Evolutionary conservation across 2,797 vertebrate species (phyloP).

Genomic region (Amniataba percoides): DNA sequence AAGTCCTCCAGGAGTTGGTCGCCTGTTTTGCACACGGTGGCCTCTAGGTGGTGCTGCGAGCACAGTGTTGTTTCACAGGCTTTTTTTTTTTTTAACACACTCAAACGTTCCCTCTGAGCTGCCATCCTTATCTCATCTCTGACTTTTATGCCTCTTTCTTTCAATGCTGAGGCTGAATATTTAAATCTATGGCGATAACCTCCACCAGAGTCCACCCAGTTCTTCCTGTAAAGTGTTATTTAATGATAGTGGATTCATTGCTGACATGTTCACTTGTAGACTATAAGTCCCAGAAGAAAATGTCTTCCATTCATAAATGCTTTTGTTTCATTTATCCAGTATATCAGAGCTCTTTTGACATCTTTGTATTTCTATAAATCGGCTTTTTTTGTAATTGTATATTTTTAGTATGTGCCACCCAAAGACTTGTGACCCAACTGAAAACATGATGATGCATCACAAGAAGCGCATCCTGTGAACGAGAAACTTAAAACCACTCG

Average conservation of each 20-base stretch:
- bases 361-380: not conserved
- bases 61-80: conserved; percentile 1
- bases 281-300: not conserved
- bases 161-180: not conserved
- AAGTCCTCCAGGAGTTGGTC: not conserved
- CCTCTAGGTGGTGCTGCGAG: conserved; percentile 61
- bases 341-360: not conserved
- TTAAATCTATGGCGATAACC: not conserved
- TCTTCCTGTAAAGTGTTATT: not conserved
- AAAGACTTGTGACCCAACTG: not conserved
- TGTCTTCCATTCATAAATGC: not conserved
- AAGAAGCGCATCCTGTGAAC: not conserved
- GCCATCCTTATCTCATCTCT: not conserved
- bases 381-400: not conserved
- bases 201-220: not conserved
- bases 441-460: not conserved
- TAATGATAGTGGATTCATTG: not conserved
- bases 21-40: not conserved
- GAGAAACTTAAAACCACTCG: not conserved
- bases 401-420: not conserved
- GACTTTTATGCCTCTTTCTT: no score
- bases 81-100: no score
- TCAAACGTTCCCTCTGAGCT: not conserved
- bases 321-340: not conserved
- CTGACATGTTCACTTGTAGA: not conserved